These are phyloP conservation scores for Florisuga fusca DNA, from an alignment of 2,797 vertebrate species.

Conservation along the genomic window DNA sequence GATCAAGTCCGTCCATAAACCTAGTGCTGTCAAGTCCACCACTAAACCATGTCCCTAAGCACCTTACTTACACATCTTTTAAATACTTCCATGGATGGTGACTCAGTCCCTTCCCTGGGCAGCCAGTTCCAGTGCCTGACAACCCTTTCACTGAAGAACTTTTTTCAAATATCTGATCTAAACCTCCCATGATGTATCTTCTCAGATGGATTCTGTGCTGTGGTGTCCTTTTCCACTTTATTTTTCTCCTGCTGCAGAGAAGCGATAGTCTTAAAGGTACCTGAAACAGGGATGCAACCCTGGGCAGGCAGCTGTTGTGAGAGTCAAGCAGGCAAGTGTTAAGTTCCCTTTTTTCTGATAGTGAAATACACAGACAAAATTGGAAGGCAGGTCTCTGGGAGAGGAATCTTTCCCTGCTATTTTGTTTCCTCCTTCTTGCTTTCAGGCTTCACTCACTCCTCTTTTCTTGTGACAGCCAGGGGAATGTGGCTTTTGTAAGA, in stretches of 20 bases:
- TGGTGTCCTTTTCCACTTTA: neutral
- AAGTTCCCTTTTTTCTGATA: neutral
- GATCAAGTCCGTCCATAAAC: too few relatives aligned
- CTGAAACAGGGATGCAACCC: accelerated
- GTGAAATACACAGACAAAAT: neutral
- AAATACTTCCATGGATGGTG: too few relatives aligned
- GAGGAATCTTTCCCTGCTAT: neutral
- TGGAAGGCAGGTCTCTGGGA: neutral
- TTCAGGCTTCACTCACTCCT: neutral
- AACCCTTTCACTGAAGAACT: too few relatives aligned
- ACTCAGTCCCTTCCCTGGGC: too few relatives aligned
- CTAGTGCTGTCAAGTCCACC: too few relatives aligned
- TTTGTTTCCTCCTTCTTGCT: neutral
- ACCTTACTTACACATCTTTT: too few relatives aligned
- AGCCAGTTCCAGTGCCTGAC: too few relatives aligned
- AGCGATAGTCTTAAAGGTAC: neutral
- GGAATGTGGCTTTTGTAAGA: neutral
- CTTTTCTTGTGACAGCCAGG: neutral
- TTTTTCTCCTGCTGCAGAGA: neutral
- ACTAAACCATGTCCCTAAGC: too few relatives aligned
- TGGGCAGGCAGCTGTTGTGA: neutral
- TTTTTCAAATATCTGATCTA: too few relatives aligned
- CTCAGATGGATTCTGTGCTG: neutral
- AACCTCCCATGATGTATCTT: neutral
- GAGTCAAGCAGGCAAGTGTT: neutral